These are phyloP conservation scores for Syngnathus scovelli DNA, from an alignment of 2,113 vertebrate genomes.

Conservation along the genomic window DNA sequence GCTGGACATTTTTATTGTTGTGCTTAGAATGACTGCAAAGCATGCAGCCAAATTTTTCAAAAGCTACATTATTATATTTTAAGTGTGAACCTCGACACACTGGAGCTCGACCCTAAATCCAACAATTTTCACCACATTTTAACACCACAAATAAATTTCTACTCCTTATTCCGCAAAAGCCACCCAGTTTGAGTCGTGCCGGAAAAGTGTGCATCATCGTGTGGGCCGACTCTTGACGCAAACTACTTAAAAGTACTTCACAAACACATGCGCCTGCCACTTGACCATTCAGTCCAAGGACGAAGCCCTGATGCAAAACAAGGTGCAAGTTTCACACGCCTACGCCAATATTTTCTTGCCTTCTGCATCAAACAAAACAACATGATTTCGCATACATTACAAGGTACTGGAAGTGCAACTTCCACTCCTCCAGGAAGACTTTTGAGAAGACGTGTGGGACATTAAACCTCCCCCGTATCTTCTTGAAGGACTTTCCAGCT, in stretches of 20 bases:
- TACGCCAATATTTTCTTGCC: neutral
- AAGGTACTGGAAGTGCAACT: neutral
- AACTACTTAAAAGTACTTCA: conserved; percentile 2
- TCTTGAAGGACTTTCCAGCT: conserved; percentile 51
- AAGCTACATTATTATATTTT: too few relatives aligned
- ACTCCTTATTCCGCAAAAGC: too few relatives aligned
- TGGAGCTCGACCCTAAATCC: neutral
- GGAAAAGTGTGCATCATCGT: neutral
- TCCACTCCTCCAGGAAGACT: neutral
- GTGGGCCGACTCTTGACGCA: neutral
- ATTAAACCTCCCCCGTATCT: neutral
- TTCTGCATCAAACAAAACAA: neutral
- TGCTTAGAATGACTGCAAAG: too few relatives aligned
- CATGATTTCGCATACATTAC: neutral
- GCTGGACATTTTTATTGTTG: too few relatives aligned
- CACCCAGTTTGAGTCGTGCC: too few relatives aligned
- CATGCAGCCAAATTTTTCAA: too few relatives aligned
- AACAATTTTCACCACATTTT: neutral
- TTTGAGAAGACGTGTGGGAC: neutral
- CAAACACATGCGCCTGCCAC: neutral
- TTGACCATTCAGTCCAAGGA: neutral
- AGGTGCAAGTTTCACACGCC: neutral
- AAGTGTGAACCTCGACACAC: neutral
- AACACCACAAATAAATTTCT: neutral
- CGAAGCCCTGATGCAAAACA: neutral